A percentile compares a stretch with the other conserved stretches of the same genome.
These are phyloP conservation scores for Taenaris catops DNA, from an alignment of 2,888 invertebrate species.

Conservation along the genomic window DNA sequence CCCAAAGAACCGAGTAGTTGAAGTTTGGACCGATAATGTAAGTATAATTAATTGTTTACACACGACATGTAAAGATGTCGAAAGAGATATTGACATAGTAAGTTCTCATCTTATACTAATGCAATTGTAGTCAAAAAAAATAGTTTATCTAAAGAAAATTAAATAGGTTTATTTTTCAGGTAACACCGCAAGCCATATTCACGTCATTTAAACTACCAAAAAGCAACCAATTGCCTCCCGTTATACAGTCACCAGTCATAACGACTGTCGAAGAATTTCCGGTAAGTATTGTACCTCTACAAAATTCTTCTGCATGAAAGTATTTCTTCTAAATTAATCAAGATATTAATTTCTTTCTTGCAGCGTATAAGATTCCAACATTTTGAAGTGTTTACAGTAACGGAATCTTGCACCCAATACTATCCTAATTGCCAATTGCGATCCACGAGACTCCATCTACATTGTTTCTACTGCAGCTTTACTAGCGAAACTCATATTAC, in stretches of 20 bases:
- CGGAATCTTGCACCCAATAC: slow-evolving; percentile 82
- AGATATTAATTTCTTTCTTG: slow-evolving; percentile 17
- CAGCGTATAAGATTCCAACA: slow-evolving; percentile 81
- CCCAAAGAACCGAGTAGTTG: slow-evolving; percentile 97
- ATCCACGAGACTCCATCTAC: slow-evolving; percentile 86
- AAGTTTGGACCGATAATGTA: slow-evolving; percentile 93
- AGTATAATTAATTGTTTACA: too few species aligned
- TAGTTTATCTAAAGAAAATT: too few species aligned
- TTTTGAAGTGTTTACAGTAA: slow-evolving; percentile 80
- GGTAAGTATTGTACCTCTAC: slow-evolving; percentile 55
- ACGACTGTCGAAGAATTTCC: slow-evolving; percentile 69
- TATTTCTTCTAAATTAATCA: too few species aligned
- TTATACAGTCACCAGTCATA: slow-evolving; percentile 59
- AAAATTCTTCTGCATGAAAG: too few species aligned
- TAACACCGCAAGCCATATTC: slow-evolving; percentile 93
- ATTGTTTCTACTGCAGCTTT: slow-evolving; percentile 93
- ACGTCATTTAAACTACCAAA: slow-evolving; percentile 96
- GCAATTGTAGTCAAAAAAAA: too few species aligned
- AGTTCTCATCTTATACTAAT: too few species aligned
- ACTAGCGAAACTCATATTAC: slow-evolving; percentile 89
- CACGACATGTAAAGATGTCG: too few species aligned
- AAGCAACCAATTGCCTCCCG: slow-evolving; percentile 66
- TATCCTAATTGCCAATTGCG: slow-evolving; percentile 87
- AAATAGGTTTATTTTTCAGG: slow-evolving; percentile 57
- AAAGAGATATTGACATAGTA: too few species aligned